Evolutionary conservation across 2,797 vertebrate species (phyloP), one percentile per base, ranked within the genome.

Genomic region (Pseudochirops corinnae): DNA sequence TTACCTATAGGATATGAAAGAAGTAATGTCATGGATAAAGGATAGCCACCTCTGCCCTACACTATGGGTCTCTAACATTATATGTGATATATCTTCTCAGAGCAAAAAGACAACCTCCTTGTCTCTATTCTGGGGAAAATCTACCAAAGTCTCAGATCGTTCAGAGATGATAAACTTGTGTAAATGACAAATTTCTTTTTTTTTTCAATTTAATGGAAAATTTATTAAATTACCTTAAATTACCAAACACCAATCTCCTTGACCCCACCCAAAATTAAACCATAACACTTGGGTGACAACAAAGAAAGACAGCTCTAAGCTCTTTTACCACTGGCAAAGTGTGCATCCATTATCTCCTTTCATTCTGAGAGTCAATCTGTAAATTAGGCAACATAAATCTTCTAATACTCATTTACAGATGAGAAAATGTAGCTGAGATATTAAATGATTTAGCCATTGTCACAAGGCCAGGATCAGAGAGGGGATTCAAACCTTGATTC

Each of bases 1-100:
- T 55, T 96, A 95, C 33, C 14, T 67, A n/a, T 33, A 82, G 82
- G 16, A n/a, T 28, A 95, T 92, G 94, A 93, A 94, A 46, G 29
- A 94, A 95, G 95, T 56, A 31, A 11, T 60, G 87, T 92, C 91
- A 91, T 3, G 13, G 13, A 90, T 94, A 29, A 96, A 91, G 94
- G 46, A 94, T 12, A 18, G 6, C 4, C 50, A 12, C n/a, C 96
- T 90, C 67, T 57, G 56, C 39, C 92, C 14, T 28, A 91, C 46
- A 60, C 33, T 50, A 26, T 62, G 74, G 14, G 14, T 39, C 50
- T 94, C 13, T 58, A 46, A 21, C 82, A 13, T 7, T 58, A 24
- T 93, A 39, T 12, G 12, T 53, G 60, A 39, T 82, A 9, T 13
- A 26, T 2, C 0, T 60, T 46, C 33, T 94, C 33, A 95, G 13